Conservation (phyloP, 1,140 invertebrate species). For the Chironomus tepperi region DNA sequence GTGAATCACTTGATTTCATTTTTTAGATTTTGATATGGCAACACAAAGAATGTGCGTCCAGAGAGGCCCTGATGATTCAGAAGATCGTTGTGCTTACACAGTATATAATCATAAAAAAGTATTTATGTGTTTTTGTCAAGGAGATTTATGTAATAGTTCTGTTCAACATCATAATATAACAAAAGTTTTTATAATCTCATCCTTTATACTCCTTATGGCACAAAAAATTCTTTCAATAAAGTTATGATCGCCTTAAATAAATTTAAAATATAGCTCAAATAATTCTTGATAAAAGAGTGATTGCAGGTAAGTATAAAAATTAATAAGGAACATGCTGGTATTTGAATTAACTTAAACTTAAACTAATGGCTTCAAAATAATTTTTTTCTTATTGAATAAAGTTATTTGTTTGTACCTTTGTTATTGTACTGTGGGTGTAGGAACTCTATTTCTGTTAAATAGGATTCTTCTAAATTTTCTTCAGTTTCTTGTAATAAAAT, state of each 20-base stretch:
- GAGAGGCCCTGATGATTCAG: slow-evolving; percentile 73
- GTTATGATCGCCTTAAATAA: no score
- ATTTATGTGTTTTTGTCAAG: slow-evolving; percentile 84
- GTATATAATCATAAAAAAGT: slow-evolving; percentile 69
- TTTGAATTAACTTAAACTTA: no score
- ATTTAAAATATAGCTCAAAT: no score
- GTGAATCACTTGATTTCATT: slow-evolving; percentile 27
- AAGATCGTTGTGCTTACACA: slow-evolving; percentile 80
- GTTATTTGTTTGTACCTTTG: background rate
- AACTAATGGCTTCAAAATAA: no score
- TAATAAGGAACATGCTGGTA: no score
- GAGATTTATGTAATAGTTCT: slow-evolving; percentile 73
- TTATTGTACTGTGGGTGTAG: background rate
- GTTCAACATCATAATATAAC: background rate
- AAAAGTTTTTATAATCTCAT: background rate
- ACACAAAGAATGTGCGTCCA: slow-evolving; percentile 80
- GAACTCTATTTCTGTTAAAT: background rate
- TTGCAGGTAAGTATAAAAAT: no score
- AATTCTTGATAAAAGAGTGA: no score
- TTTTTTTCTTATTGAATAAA: background rate
- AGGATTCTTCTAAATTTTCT: background rate
- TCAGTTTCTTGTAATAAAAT: background rate
- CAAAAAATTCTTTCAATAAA: no score
- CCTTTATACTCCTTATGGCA: no score
- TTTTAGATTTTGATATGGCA: slow-evolving; percentile 75